Percentiles rank a stretch among this genome's conserved stretches.
These are phyloP conservation scores for Elmis aenea DNA, from an alignment of 2,888 invertebrate species.

Conservation along the genomic window DNA sequence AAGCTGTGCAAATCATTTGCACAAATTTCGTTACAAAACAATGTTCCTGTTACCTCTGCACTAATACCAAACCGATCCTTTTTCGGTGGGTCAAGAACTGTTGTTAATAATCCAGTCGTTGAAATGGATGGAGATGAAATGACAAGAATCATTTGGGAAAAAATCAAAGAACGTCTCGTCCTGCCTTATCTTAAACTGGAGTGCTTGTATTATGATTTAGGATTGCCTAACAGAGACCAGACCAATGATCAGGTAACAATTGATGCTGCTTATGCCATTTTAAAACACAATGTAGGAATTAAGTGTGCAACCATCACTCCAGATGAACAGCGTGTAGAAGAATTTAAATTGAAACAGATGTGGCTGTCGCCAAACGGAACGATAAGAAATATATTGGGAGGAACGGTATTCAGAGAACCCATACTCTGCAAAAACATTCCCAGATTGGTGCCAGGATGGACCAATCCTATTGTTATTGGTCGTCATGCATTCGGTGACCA, in stretches of 20 bases:
- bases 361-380: slow-evolving; percentile 93
- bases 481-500: slow-evolving; percentile 89
- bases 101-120: slow-evolving; percentile 69
- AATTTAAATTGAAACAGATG: slow-evolving; percentile 90
- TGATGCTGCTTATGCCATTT: slow-evolving; percentile 76
- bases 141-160: slow-evolving; percentile 87
- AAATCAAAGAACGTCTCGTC: slow-evolving; percentile 78
- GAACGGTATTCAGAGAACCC: slow-evolving; percentile 89
- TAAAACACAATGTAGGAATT: slow-evolving; percentile 81
- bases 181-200: slow-evolving; percentile 74
- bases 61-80: no score
- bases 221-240: slow-evolving; percentile 72
- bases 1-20: no score
- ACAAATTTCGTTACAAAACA: no score
- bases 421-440: slow-evolving; percentile 84
- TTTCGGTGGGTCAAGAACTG: slow-evolving; percentile 49
- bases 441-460: slow-evolving; percentile 83
- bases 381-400: slow-evolving; percentile 87
- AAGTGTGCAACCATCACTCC: slow-evolving; percentile 90
- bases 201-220: slow-evolving; percentile 77
- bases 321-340: slow-evolving; percentile 80
- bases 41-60: no score
- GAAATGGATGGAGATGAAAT: slow-evolving; percentile 91
- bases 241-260: slow-evolving; percentile 81
- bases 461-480: slow-evolving; percentile 77